Evolutionary conservation across 2,888 invertebrate species (phyloP), one percentile per base, ranked within the genome.

Genomic region (Petrolisthes manimaculis): DNA sequence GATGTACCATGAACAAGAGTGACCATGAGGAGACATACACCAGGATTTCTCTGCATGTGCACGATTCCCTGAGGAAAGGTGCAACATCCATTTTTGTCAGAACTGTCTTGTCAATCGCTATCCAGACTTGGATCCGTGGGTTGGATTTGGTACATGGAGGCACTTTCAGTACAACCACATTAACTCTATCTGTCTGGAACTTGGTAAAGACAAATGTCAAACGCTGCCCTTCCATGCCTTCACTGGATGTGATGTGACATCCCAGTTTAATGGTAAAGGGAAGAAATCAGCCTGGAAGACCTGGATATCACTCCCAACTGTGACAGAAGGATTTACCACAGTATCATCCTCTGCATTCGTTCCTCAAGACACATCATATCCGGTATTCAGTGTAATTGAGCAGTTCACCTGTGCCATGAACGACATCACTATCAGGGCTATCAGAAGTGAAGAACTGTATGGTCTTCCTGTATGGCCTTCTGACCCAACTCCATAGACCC

Each of bases 331-430:
- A 55, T 83, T 83, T 55, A 67, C 69, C n/a, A 24, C 82, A 82
- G 82, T 37, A 82, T 37, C 81, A 61, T 81, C 81, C 67, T 81
- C 81, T 61, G 3, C 81, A 81, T 82, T 82, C 37, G 67, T 82
- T 67, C 69, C 82, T 81, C 81, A 81, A 81, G 81, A 81, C 37
- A 81, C 81, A 81, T 81, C 81, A 81, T 81, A 61, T 81, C 81
- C 81, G 67, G 81, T 81, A 81, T 81, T 81, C 8, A 81, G 81
- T 24, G 61, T 81, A 81, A 81, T 74, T 74, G 83, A 83, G 55
- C 71, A 55, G 74, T 83, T 83, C 75, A 75, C 74, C 55, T 74
- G 74, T 83, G 83, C 55, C 54, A 53, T 55, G 54, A 74, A 83
- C 18, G 83, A 75, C 54, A 83, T 3, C 54, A 83, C 83, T 0